Evolutionary conservation across 2,888 invertebrate species (phyloP), one percentile per base, ranked within the genome.

Genomic region (Auanema sp.): DNA sequence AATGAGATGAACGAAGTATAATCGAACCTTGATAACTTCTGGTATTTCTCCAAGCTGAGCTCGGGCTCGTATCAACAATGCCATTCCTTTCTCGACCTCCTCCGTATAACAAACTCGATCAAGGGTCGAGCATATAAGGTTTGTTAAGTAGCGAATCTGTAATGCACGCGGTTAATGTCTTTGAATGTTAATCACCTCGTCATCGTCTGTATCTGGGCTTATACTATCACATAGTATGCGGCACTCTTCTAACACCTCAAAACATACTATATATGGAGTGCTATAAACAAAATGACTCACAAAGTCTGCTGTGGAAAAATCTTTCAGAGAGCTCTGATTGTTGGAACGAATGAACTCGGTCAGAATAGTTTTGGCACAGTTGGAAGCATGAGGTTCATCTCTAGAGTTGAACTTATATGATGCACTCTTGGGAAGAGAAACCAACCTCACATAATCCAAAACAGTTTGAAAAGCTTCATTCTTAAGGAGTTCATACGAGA

Each of bases 311-410:
- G 57, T 41, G 14, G 43, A 18, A 41, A 47, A 55, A 14, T 62
- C 57, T 12, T 40, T 24, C 6, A 58, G n/a, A n/a, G 50, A 40
- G 4, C n/a, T 18, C 12, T 25, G 57, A 11, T 41, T 42, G 12
- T 40, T 50, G 5, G 51, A 23, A 10, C 52, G 24, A 11, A 57
- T 16, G 16, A 62, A 51, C 10, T 42, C 47, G 10, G 16, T 47
- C 1, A 63, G 44, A 18, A 58, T 23, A n/a, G 16, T n/a, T 24
- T 21, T 52, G 1, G 63, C 50, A 24, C 40, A 50, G 23, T 33
- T 42, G 1, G 58, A 51, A 16, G 58, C 50, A n/a, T 58, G 58
- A 10, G 60, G 58, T 21, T 63, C 63, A 24, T 63, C 63, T n/a
- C 62, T 62, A 47, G 11, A 47, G 47, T 47, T 11, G 16, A n/a